Evolutionary conservation across 2,113 vertebrate species (phyloP), one percentile per base, ranked within the genome.

Genomic region (Pelmatolapia mariae): DNA sequence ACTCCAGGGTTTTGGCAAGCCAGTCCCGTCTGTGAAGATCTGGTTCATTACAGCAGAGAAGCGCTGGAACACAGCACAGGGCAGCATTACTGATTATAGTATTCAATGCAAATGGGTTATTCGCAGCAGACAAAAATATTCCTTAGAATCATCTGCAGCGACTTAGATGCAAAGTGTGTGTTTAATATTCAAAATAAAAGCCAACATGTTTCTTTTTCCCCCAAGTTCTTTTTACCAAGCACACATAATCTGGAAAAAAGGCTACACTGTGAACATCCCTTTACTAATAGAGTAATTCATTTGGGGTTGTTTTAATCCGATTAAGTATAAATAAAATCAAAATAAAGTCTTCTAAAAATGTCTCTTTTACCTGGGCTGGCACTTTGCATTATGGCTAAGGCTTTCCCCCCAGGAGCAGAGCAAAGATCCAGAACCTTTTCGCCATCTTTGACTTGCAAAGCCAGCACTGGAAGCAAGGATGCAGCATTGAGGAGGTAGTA

Each of bases 361-460:
- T 10, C 53, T 24, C 18, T 50, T 56, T 89, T 96, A 98, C 98
- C 98, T 97, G 98, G 98, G 8, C 5, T 95, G 26, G 97, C 97
- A 89, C 95, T 97, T 89, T 99, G 98, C 88, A 99, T 93, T 19
- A 98, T 80, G 36, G 97, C 97, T 9, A 99, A 18, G 1, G 98
- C 97, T 96, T 99, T 99, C 4, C 98, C 99, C 31, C 98, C 99
- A 5, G 99, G 99, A 9, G 98, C 98, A 63, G 99, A 97, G 92
- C 99, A 99, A 88, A 99, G 93, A 94, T 99, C 99, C 95, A 99
- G 92, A 94, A 99, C 94, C 0, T 88, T 93, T 15, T 99, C 98
- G 8, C 97, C 98, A 85, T 98, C 95, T 82, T 68, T 89, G 82
- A 98, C 91, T 66, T 97, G 97, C 59, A 99, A 91, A 5, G 98